Evolutionary conservation across 1,140 invertebrate species (phyloP).

Genomic region (Drosophila lowei): DNA sequence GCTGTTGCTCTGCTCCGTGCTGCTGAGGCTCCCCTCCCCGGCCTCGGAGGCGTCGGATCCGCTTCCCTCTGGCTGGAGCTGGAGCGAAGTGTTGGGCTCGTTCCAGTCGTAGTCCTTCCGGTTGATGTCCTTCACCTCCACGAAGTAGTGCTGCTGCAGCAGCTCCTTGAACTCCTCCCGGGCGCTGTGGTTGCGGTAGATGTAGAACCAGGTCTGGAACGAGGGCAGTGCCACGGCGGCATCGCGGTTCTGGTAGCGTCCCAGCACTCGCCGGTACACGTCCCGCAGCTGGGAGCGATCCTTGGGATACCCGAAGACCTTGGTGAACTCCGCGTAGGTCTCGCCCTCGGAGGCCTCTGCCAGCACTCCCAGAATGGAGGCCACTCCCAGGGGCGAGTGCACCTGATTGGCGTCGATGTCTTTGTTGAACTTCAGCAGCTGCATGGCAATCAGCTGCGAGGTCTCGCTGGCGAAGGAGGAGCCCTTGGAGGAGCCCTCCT

Average conservation of each 20-base stretch:
- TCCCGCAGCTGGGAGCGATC: conserved; percentile 71
- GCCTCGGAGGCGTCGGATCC: neutral
- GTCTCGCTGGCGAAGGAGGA: conserved; percentile 59
- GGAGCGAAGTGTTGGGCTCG: conserved; percentile 63
- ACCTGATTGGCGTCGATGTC: conserved; percentile 86
- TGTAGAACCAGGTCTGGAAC: conserved; percentile 87
- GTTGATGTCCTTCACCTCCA: conserved; percentile 85
- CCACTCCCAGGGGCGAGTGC: conserved; percentile 87
- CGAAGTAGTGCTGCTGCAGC: conserved; percentile 85
- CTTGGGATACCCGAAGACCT: conserved; percentile 85
- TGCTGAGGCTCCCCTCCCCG: neutral
- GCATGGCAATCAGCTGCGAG: conserved; percentile 74
- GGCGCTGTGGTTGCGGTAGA: conserved; percentile 86
- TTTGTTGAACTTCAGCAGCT: conserved; percentile 76
- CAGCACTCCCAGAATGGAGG: conserved; percentile 85
- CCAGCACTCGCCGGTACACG: conserved; percentile 84
- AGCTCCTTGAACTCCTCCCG: conserved; percentile 85
- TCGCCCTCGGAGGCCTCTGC: conserved; percentile 86
- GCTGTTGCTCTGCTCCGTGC: conserved; percentile 69
- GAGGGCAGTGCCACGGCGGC: conserved; percentile 84
- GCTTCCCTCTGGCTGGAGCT: conserved; percentile 33
- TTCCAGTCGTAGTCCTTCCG: conserved; percentile 82
- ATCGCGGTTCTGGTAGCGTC: conserved; percentile 84
- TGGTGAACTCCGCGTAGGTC: conserved; percentile 85
- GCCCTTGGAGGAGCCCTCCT: conserved; percentile 7